These are phyloP conservation scores for Leptinotarsa undecemlineata DNA, from an alignment of 1,140 invertebrate genomes.

Conservation along the genomic window DNA sequence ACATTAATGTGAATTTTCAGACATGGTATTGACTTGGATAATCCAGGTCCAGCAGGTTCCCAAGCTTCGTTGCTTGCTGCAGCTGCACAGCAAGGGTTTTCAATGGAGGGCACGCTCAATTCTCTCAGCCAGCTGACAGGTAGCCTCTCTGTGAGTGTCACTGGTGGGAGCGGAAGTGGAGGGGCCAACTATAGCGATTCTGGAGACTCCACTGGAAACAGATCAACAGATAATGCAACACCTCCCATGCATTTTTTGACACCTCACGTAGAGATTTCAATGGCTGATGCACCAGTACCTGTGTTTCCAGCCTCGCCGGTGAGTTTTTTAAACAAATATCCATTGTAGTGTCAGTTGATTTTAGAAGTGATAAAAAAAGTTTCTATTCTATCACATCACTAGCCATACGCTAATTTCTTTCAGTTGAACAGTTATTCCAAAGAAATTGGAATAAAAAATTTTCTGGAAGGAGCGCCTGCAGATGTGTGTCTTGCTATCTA, in stretches of 20 bases:
- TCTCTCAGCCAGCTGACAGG: conserved; percentile 58
- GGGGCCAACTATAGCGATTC: conserved; percentile 73
- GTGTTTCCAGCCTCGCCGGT: conserved; percentile 55
- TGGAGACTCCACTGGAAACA: conserved; percentile 74
- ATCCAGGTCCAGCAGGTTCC: conserved; percentile 78
- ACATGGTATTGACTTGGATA: conserved; percentile 86
- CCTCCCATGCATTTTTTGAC: conserved; percentile 88
- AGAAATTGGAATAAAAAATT: too few species aligned
- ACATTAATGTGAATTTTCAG: conserved; percentile 52
- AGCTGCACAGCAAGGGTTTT: conserved; percentile 62
- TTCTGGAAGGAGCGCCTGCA: too few species aligned
- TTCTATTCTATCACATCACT: too few species aligned
- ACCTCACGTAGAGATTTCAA: conserved; percentile 87
- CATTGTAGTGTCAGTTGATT: too few species aligned
- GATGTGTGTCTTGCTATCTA: too few species aligned
- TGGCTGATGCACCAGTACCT: conserved; percentile 66
- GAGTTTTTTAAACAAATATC: conserved; percentile 23
- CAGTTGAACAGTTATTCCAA: too few species aligned
- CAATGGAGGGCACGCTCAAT: conserved; percentile 60
- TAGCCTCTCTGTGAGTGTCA: conserved; percentile 56
- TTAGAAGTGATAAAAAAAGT: too few species aligned
- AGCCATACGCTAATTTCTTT: too few species aligned
- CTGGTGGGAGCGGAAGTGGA: conserved; percentile 56
- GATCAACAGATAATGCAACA: conserved; percentile 79
- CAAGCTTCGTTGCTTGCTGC: conserved; percentile 66